Evolutionary conservation across 2,797 vertebrate species (phyloP), one percentile per base, ranked within the genome.

Genomic region (Picus viridis): DNA sequence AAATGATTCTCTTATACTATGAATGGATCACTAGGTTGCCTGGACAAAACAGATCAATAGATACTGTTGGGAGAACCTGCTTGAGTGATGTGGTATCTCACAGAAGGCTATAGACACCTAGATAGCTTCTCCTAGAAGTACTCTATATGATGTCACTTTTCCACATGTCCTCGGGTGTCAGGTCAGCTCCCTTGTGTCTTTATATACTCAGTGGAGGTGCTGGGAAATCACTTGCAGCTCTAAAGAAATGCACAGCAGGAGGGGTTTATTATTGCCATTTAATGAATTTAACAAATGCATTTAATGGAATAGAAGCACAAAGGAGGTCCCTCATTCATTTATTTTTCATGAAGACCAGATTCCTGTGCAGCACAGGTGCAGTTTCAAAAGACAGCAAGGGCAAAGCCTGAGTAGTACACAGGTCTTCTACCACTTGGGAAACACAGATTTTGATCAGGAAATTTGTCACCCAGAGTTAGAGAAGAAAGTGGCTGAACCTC

Each of bases 81-180:
- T 62, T 30, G 45, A 30, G 20, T 29, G 34, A 2, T 0, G 0
- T 30, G 12, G 4, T n/a, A 8, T 58, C 58, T 68, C 49, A 5
- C 27, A 56, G 12, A 85, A 77, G 2, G 22, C 3, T 65, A 12
- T 29, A 18, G 17, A 26, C 17, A 16, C 9, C 12, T 61, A 59
- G 9, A 11, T 45, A 26, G 27, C 30, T 88, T 74, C 64, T 75
- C 4, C 26, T 18, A 68, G 32, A 45, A 41, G 4, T 17, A 24
- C 5, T 78, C 10, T 2, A 1, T 23, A 3, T n/a, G 24, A 17
- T 82, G 12, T 26, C 62, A 20, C 24, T 51, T 34, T 67, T 75
- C 19, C 2, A 5, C 1, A 1, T 7, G 53, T 63, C 45, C 30
- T 71, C 19, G 7, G 4, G 14, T 59, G 16, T 86, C 56, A 78